These are phyloP conservation scores for Drosophila ochracea DNA, from an alignment of 2,888 invertebrate genomes.

Conservation along the genomic window DNA sequence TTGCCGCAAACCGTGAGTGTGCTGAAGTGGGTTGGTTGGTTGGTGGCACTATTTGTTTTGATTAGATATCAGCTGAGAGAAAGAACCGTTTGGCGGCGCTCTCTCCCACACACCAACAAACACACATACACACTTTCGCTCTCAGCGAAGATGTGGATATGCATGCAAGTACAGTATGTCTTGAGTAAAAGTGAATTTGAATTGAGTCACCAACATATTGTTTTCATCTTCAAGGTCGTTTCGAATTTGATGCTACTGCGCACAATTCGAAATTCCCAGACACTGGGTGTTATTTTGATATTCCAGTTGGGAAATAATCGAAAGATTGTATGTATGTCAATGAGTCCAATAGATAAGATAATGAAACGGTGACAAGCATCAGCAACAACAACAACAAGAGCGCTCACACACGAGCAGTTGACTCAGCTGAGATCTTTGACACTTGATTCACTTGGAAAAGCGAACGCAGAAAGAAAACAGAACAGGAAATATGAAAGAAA, in stretches of 20 bases:
- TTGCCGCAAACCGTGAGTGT: conserved; percentile 30
- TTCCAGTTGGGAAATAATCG: neutral
- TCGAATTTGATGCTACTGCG: conserved; percentile 21
- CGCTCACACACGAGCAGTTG: conserved; percentile 26
- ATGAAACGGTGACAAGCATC: conserved; percentile 25
- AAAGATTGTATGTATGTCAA: conserved; percentile 5
- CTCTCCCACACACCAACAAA: neutral
- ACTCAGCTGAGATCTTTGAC: conserved; percentile 39
- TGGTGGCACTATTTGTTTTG: conserved; percentile 72
- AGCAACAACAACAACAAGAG: neutral
- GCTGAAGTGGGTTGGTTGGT: neutral
- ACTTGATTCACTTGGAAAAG: conserved; percentile 14
- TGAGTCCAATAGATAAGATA: conserved; percentile 56
- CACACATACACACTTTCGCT: conserved; percentile 43
- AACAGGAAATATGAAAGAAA: conserved; percentile 38
- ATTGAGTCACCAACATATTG: conserved; percentile 57
- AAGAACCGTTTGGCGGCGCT: conserved; percentile 1
- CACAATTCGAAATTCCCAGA: conserved; percentile 15
- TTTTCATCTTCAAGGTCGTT: conserved; percentile 58
- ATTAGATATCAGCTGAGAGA: conserved; percentile 69
- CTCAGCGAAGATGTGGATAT: conserved; percentile 33
- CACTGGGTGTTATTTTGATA: conserved; percentile 12
- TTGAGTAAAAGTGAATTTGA: conserved; percentile 54
- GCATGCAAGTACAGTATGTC: conserved; percentile 18
- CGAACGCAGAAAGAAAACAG: conserved; percentile 1